phyloP scores from a whole-genome alignment of 2,888 invertebrate genomes.

The Metallyticus violacea region DNA sequence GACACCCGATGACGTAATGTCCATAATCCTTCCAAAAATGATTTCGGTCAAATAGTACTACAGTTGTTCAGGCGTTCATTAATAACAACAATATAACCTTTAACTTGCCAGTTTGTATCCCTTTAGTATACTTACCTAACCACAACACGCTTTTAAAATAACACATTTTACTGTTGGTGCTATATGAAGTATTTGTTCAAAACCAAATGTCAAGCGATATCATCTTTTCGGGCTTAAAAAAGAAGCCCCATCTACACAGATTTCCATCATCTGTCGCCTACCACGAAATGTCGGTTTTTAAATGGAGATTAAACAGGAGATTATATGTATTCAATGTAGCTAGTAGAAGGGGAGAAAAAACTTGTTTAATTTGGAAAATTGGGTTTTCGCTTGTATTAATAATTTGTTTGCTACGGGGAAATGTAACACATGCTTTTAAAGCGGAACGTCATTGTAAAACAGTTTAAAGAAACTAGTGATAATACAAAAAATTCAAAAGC shows the following conservation, averaged over 20 bases:
- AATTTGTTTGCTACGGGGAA: background rate
- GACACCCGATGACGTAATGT: too few species aligned
- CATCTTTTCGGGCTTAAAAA: background rate
- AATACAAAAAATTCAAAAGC: background rate
- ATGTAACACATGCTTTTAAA: background rate
- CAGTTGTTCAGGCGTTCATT: too few species aligned
- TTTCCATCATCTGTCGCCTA: background rate
- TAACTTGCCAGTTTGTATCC: too few species aligned
- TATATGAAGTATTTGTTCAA: background rate
- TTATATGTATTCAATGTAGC: background rate
- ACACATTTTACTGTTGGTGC: too few species aligned
- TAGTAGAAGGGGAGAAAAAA: background rate
- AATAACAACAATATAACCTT: too few species aligned
- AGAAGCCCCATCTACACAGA: background rate
- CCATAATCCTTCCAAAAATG: too few species aligned
- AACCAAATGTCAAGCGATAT: background rate
- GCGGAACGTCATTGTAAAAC: background rate
- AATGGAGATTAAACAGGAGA: background rate
- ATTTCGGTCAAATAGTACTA: too few species aligned
- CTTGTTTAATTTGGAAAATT: background rate
- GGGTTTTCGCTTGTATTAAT: background rate
- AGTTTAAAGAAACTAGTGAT: background rate
- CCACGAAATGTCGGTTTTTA: background rate
- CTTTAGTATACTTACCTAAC: too few species aligned
- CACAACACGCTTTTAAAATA: too few species aligned